Evolutionary conservation across 30 jellyfish, hydroid and myxozoan genomes (phyloP).

Genomic region (Morbakka virulenta): DNA sequence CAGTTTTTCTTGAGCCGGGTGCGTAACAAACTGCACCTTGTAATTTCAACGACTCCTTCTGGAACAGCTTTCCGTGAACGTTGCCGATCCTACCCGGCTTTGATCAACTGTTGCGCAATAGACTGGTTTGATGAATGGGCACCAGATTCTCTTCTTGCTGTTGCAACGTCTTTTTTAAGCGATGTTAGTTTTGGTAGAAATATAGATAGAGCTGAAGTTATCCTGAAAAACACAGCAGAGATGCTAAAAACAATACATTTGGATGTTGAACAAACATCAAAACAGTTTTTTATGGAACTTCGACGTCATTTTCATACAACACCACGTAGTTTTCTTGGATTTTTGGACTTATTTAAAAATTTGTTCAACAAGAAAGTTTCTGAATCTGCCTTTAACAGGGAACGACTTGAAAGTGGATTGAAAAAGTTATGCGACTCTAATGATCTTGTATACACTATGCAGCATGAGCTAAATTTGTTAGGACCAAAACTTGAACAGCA

Average conservation of each 20-base stretch:
- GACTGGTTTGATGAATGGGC: constrained; percentile 92
- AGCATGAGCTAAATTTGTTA: constrained; percentile 49
- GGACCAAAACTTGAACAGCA: constrained; percentile 78
- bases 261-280: constrained; percentile 44
- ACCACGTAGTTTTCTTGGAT: constrained; percentile 65
- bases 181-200: constrained; percentile 12
- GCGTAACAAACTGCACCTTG: constrained; percentile 65
- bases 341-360: constrained; percentile 39
- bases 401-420: constrained; percentile 62
- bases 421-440: constrained; percentile 73
- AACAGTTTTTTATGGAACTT: constrained; percentile 47
- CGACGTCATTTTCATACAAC: constrained; percentile 65
- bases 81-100: constrained; percentile 72
- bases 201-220: background rate
- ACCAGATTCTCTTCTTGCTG: constrained; percentile 66
- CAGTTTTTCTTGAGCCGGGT: constrained; percentile 63
- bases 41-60: constrained; percentile 84
- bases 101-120: constrained; percentile 58
- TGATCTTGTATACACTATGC: constrained; percentile 63
- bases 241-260: constrained; percentile 49
- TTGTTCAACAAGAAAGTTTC: constrained; percentile 32
- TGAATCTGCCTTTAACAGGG: constrained; percentile 32
- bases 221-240: constrained; percentile 28
- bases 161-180: constrained; percentile 58
- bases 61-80: constrained; percentile 73